Percentiles rank a stretch among this genome's conserved stretches.
Conservation (phyloP, 2,113 vertebrate genomes). For the Silurus meridionalis region DNA sequence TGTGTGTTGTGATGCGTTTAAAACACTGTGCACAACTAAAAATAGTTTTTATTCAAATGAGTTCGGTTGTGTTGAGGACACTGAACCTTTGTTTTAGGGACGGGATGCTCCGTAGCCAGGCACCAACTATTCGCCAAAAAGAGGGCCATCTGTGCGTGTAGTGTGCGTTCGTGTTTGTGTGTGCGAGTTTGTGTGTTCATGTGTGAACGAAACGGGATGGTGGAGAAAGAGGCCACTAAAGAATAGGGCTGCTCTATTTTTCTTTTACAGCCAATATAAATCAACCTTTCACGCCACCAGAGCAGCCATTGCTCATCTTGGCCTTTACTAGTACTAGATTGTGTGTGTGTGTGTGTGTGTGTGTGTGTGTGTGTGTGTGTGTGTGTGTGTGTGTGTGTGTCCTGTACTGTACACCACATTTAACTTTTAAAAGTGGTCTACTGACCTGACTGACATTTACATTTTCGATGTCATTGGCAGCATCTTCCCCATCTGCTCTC, state of each 20-base stretch:
- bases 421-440: not conserved
- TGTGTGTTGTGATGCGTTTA: conserved; percentile 33
- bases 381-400: conserved; percentile 6
- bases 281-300: conserved; percentile 43
- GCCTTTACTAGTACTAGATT: conserved; percentile 21
- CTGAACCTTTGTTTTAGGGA: conserved; percentile 65
- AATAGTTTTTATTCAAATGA: conserved; percentile 58
- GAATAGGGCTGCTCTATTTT: conserved; percentile 60
- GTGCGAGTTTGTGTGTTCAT: conserved; percentile 25
- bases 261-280: conserved; percentile 54
- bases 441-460: not conserved
- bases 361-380: conserved; percentile 22
- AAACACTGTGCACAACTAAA: conserved; percentile 51
- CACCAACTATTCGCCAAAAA: conserved; percentile 54
- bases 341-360: conserved; percentile 33
- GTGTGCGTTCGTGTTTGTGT: conserved; percentile 51
- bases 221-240: conserved; percentile 58
- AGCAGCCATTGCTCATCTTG: conserved; percentile 28
- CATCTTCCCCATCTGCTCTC: not conserved
- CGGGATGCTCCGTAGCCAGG: conserved; percentile 61
- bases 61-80: conserved; percentile 57
- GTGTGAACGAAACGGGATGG: conserved; percentile 35
- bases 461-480: not conserved
- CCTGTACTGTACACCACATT: conserved; percentile 31
- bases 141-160: conserved; percentile 48